A percentile compares a stretch with the other conserved stretches of the same genome.
phyloP scores from a whole-genome alignment of 2,888 invertebrate genomes.

The Kuschelorhynchus macadamiae region DNA sequence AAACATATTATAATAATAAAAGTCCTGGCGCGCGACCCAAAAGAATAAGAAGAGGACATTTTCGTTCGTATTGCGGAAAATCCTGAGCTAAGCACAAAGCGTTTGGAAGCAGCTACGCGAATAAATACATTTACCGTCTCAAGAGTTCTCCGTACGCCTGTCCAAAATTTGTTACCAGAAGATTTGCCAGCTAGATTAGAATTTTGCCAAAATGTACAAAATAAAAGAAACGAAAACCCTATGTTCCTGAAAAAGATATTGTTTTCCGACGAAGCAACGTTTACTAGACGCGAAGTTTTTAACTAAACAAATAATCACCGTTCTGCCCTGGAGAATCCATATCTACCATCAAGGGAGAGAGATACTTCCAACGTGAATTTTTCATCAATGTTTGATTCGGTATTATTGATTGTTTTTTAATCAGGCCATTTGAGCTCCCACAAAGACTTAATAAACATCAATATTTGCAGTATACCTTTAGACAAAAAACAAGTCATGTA shows the following conservation, averaged over 20 bases:
- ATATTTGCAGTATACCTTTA: too few species aligned
- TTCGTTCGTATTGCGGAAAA: too few species aligned
- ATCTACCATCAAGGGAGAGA: too few species aligned
- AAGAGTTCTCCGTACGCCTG: constrained; percentile 9
- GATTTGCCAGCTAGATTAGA: not conserved
- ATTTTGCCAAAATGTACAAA: too few species aligned
- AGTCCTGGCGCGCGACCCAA: constrained; percentile 3
- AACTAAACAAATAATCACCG: constrained; percentile 8
- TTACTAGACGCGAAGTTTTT: constrained; percentile 15
- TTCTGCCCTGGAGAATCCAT: too few species aligned
- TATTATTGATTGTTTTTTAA: too few species aligned
- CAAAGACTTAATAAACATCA: too few species aligned
- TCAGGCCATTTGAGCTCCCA: too few species aligned
- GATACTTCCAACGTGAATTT: too few species aligned
- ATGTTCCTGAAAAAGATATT: constrained; percentile 2
- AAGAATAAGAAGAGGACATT: not conserved
- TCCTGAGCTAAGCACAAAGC: not conserved
- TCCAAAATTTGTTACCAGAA: constrained; percentile 1
- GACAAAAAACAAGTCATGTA: too few species aligned
- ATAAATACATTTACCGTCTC: constrained; percentile 4
- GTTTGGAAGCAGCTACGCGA: constrained; percentile 11
- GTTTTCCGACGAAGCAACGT: constrained; percentile 16
- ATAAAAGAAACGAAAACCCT: constrained; percentile 2
- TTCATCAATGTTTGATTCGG: too few species aligned
- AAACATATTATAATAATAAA: not conserved